phyloP scores from a whole-genome alignment of 2,888 invertebrate genomes.

The Tetranychus truncatus region DNA sequence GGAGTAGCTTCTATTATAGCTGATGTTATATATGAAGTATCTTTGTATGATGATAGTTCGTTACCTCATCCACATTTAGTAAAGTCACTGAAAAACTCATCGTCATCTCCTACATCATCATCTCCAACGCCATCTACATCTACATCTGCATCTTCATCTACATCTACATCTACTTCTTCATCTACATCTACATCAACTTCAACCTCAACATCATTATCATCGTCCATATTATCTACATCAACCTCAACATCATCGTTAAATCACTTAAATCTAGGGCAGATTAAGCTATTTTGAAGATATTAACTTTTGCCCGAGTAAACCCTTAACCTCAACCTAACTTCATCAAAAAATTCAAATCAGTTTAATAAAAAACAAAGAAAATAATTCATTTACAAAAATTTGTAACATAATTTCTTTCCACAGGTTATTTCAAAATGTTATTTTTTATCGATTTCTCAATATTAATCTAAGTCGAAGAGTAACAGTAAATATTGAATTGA shows the following conservation, averaged over 20 bases:
- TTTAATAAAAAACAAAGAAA: too few relatives aligned
- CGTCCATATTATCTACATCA: neutral
- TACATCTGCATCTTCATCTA: neutral
- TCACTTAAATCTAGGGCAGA: too few relatives aligned
- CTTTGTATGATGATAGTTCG: slow-evolving; percentile 13
- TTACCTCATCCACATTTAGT: neutral
- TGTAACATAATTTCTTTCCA: too few relatives aligned
- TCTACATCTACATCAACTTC: neutral
- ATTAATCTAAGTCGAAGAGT: too few relatives aligned
- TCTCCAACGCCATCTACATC: neutral
- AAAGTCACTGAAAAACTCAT: neutral
- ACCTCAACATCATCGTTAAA: neutral
- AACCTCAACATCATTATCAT: neutral
- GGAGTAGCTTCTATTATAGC: slow-evolving; percentile 76
- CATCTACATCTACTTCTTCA: neutral
- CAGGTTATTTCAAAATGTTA: too few relatives aligned
- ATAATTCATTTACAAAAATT: too few relatives aligned
- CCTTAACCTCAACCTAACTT: too few relatives aligned
- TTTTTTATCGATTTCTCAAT: too few relatives aligned
- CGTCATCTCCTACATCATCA: neutral
- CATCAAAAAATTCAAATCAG: too few relatives aligned
- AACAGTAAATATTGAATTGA: too few relatives aligned
- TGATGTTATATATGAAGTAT: slow-evolving; percentile 33
- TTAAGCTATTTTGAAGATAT: too few relatives aligned
- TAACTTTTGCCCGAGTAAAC: too few relatives aligned